These are phyloP conservation scores for Rallus limicola DNA, from an alignment of 2,113 vertebrate species.

Conservation along the genomic window DNA sequence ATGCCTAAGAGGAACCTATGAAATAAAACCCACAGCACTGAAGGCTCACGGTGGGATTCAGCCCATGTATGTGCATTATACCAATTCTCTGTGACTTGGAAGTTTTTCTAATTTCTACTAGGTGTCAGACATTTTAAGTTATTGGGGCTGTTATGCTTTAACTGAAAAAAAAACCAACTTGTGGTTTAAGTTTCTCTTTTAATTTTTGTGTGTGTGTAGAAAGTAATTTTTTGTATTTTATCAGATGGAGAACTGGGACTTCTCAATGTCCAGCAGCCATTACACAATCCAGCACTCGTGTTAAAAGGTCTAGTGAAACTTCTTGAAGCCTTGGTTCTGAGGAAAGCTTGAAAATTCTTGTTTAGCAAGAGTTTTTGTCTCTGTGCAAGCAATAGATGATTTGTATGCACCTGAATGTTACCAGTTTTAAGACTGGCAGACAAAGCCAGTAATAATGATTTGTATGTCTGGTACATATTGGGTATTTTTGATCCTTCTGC, in stretches of 20 bases:
- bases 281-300: not conserved
- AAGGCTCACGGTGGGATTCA: not conserved
- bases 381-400: not conserved
- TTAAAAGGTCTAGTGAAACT: not conserved
- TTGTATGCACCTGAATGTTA: slow-evolving; percentile 7
- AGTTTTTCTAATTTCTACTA: not conserved
- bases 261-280: not conserved
- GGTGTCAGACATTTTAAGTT: not conserved
- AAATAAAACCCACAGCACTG: not conserved
- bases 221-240: not conserved
- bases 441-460: slow-evolving; percentile 44
- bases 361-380: not conserved
- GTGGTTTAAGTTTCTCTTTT: not conserved
- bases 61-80: not conserved
- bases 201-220: not conserved
- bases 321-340: not conserved
- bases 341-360: not conserved
- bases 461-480: slow-evolving; percentile 24
- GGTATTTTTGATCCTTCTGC: slow-evolving; percentile 41
- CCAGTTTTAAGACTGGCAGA: slow-evolving; percentile 39
- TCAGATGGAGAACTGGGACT: not conserved
- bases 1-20: not conserved
- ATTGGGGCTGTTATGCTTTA: not conserved
- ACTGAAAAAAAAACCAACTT: not conserved
- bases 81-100: not conserved